Evolutionary conservation across 37 sponge, comb jelly and placozoan species (phyloP).

Genomic region (Ephydatia muelleri): DNA sequence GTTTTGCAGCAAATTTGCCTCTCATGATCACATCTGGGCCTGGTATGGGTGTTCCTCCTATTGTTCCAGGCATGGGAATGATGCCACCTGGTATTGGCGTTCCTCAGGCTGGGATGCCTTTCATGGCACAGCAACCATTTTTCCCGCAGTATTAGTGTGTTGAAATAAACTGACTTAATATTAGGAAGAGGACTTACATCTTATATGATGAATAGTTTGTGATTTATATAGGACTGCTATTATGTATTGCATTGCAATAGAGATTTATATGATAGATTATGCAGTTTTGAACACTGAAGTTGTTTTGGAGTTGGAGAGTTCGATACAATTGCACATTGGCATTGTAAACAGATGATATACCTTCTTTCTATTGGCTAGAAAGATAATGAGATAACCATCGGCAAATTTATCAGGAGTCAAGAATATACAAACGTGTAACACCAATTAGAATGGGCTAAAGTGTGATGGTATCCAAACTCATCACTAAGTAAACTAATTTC

Average conservation of each 20-base stretch:
- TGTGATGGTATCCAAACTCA: too few relatives aligned
- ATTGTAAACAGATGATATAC: too few relatives aligned
- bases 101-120: slow-evolving; percentile 23
- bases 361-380: too few relatives aligned
- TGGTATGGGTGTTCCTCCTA: slow-evolving; percentile 60
- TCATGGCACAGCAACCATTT: slow-evolving; percentile 17
- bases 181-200: not conserved
- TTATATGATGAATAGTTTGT: not conserved
- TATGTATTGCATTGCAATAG: not conserved
- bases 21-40: slow-evolving; percentile 93
- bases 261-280: too few relatives aligned
- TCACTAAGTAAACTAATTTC: too few relatives aligned
- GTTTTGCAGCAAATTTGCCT: slow-evolving; percentile 66
- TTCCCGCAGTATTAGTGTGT: not conserved
- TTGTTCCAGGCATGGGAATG: slow-evolving; percentile 41
- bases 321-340: too few relatives aligned
- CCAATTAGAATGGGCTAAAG: too few relatives aligned
- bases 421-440: too few relatives aligned
- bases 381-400: too few relatives aligned
- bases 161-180: not conserved
- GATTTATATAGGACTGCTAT: slow-evolving; percentile 8
- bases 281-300: too few relatives aligned
- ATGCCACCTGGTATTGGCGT: slow-evolving; percentile 40
- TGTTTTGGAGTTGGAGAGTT: too few relatives aligned
- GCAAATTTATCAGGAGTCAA: too few relatives aligned